Evolutionary conservation across 2,113 vertebrate genomes (phyloP), one percentile per base, ranked within the genome.

Genomic region (Vidua chalybeata): DNA sequence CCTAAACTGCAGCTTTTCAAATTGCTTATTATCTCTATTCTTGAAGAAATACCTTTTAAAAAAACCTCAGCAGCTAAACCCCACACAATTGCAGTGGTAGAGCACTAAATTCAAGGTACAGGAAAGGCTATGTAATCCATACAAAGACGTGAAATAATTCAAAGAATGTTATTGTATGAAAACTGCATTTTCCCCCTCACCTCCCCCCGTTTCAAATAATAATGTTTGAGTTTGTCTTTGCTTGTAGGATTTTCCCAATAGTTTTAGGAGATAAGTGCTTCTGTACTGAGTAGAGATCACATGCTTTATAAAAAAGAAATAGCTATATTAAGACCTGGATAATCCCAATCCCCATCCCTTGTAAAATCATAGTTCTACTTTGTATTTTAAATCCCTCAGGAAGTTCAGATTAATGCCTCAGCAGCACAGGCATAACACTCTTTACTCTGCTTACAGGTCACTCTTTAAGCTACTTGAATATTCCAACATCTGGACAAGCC

Each of bases 291-390:
- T 20, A 68, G 52, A 87, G 55, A 84, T 89, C 76, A 89, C 49
- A 81, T 52, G 28, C 52, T 94, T 89, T 84, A 69, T 51, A 61
- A 64, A 77, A 96, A 94, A 89, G 77, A 93, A 96, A 94, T 71
- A 90, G 72, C 67, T 90, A 58, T 84, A 93, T 93, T 93, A 94
- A 94, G 51, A 91, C 48, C 51, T 77, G 46, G 83, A 88, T 96
- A 97, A 96, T 96, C 93, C 78, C 75, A 93, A 54, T 81, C 52
- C 52, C 52, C 51, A 81, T 80, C 83, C 69, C 63, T 91, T 82
- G 51, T 86, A 93, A 94, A 95, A 95, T 67, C 73, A 92, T 75
- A 94, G 89, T 94, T 96, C 62, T 86, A 87, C 90, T 97, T 94
- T 66, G 56, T 66, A 61, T 95, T 96, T 93, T 52, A 95, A 96